Base-by-base conservation (phyloP, 2,797 vertebrate genomes). In the Anabacerthia variegaticeps region DNA sequence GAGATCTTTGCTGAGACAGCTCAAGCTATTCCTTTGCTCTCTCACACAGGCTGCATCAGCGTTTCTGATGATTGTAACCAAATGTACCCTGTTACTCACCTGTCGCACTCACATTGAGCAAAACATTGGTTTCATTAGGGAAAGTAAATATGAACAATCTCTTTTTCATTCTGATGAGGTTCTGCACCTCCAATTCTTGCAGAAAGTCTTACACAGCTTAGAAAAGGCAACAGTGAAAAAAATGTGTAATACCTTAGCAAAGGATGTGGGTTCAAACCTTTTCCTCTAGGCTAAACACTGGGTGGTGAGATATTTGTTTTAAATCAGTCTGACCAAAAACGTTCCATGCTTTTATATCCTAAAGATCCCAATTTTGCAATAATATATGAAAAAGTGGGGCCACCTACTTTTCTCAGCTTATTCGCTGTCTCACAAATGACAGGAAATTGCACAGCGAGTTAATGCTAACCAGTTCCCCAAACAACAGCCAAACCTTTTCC, bases 361-460 rank as follows among this genome's bases (percentile, higher is more conserved):
- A 41, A 76, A 95, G 61, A 84, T 86, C 71, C 37, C 58, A 75
- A 14, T 76, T 94, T 88, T 61, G 59, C 48, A 43, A 72, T 17
- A 67, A 12, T 44, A 46, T 76, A 88, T 72, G 88, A 93, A 85
- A 88, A 92, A 94, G 30, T 12, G 59, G 36, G 74, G 77, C 79
- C 95, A 90, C 44, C 71, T 82, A 88, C 83, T 88, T 91, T 73
- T 65, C 56, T 34, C 86, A 74, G 91, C 63, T 92, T 91, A 88
- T 63, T 87, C 86, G 37, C 39, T n/a, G 18, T 43, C 77, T 88
- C 49, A 73, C 43, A 90, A 93, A 90, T 51, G 74, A 86, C 89
- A 92, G 88, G 96, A 94, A 94, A 95, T 97, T 94, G 85, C 92
- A 90, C 63, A 28, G 79, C 3, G 5, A 79, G 63, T 73, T 95